These are phyloP conservation scores for Scaptomyza cyrtandrae DNA, from an alignment of 2,888 invertebrate species.

Conservation along the genomic window DNA sequence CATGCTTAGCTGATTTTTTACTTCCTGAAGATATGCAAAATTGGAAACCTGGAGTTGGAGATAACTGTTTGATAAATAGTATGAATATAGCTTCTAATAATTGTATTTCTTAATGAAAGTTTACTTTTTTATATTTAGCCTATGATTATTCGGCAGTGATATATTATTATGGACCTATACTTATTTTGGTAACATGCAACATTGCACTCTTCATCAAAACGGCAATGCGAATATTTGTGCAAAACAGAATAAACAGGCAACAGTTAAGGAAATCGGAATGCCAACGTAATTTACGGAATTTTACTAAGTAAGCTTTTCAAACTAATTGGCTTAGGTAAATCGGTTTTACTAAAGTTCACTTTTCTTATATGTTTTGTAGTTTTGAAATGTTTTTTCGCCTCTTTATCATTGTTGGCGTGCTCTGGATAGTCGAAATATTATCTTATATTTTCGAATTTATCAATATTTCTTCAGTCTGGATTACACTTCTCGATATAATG, in stretches of 20 bases:
- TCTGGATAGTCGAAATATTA: constrained; percentile 91
- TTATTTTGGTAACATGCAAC: constrained; percentile 73
- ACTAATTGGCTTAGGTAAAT: not conserved
- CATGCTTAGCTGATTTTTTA: constrained; percentile 68
- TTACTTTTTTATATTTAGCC: constrained; percentile 31
- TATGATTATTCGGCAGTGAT: constrained; percentile 62
- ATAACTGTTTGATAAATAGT: constrained; percentile 87
- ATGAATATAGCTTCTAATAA: constrained; percentile 38
- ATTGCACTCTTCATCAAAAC: constrained; percentile 72
- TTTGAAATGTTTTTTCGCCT: constrained; percentile 91
- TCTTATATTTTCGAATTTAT: constrained; percentile 86
- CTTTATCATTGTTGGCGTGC: constrained; percentile 87
- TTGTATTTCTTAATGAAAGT: not conserved
- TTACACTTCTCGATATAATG: not conserved
- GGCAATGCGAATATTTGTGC: constrained; percentile 66
- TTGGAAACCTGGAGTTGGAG: constrained; percentile 86
- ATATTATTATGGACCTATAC: constrained; percentile 77
- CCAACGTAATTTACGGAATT: constrained; percentile 26
- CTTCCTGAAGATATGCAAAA: not conserved
- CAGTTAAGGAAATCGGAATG: constrained; percentile 27
- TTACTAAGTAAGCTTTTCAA: constrained; percentile 32
- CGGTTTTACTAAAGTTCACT: not conserved
- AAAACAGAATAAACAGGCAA: constrained; percentile 69
- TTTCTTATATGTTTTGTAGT: constrained; percentile 83
- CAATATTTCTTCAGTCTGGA: fast-evolving